These are phyloP conservation scores for Procavia capensis DNA, from an alignment of 2,113 vertebrate genomes.

Conservation along the genomic window DNA sequence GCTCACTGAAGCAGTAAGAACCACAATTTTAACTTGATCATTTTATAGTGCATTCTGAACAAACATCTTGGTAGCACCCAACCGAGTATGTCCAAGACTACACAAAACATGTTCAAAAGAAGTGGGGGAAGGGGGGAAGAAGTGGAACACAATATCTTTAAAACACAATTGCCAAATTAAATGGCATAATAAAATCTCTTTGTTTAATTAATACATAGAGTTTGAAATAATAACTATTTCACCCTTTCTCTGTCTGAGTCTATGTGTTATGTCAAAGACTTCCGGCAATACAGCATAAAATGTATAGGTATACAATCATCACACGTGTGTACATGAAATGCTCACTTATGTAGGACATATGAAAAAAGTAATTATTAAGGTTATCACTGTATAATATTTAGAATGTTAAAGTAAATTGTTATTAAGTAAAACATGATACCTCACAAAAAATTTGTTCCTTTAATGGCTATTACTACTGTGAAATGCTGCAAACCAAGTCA, in stretches of 20 bases:
- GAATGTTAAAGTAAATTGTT: background rate
- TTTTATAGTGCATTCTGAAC: conserved; percentile 5
- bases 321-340: background rate
- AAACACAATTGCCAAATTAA: conserved; percentile 30
- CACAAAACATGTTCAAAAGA: background rate
- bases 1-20: conserved; percentile 12
- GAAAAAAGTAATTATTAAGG: conserved; percentile 44
- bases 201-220: background rate
- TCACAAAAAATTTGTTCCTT: conserved; percentile 70
- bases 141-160: background rate
- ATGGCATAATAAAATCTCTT: background rate
- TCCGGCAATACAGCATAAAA: background rate
- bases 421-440: conserved; percentile 62
- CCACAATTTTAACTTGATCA: conserved; percentile 16
- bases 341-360: background rate
- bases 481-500: conserved; percentile 81
- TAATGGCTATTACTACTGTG: conserved; percentile 83
- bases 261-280: background rate
- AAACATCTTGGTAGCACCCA: background rate
- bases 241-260: background rate
- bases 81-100: background rate
- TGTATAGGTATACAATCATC: background rate
- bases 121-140: no score
- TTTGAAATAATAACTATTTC: conserved; percentile 1
- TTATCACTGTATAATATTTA: conserved; percentile 66